phyloP scores from a whole-genome alignment of 2,888 invertebrate species.

The Orthosia incerta region DNA sequence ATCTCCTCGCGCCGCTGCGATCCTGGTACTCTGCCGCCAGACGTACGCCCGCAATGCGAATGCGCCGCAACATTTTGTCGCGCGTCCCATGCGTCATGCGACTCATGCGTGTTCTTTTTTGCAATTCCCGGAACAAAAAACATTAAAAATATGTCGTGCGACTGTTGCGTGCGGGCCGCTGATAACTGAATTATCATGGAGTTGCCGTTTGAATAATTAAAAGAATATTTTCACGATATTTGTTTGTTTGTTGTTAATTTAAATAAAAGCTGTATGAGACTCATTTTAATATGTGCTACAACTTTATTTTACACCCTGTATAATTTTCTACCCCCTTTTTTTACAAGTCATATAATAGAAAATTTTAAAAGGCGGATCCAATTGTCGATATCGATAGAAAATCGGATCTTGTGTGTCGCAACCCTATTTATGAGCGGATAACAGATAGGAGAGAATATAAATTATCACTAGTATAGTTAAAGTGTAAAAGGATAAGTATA shows the following conservation, averaged over 20 bases:
- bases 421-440: slow-evolving; percentile 28
- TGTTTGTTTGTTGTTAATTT: slow-evolving; percentile 38
- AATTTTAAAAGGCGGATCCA: not conserved
- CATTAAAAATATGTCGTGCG: slow-evolving; percentile 50
- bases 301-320: slow-evolving; percentile 17
- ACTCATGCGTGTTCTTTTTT: slow-evolving; percentile 71
- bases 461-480: slow-evolving; percentile 45
- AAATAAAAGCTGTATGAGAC: slow-evolving; percentile 14
- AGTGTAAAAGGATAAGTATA: slow-evolving; percentile 50
- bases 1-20: slow-evolving; percentile 82
- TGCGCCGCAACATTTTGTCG: slow-evolving; percentile 79
- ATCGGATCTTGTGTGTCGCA: slow-evolving; percentile 19
- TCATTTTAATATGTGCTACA: slow-evolving; percentile 34
- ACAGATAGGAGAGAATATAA: slow-evolving; percentile 39
- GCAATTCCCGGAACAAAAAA: slow-evolving; percentile 57
- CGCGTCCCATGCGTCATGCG: slow-evolving; percentile 67
- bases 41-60: slow-evolving; percentile 88
- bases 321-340: not conserved
- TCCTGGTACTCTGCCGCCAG: slow-evolving; percentile 88
- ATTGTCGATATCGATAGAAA: slow-evolving; percentile 37
- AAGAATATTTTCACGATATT: slow-evolving; percentile 51
- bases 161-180: slow-evolving; percentile 54
- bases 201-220: slow-evolving; percentile 60
- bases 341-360: not conserved
- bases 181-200: slow-evolving; percentile 55